phyloP scores from a whole-genome alignment of 2,797 vertebrate genomes.

The Eupleurogrammus muticus region DNA sequence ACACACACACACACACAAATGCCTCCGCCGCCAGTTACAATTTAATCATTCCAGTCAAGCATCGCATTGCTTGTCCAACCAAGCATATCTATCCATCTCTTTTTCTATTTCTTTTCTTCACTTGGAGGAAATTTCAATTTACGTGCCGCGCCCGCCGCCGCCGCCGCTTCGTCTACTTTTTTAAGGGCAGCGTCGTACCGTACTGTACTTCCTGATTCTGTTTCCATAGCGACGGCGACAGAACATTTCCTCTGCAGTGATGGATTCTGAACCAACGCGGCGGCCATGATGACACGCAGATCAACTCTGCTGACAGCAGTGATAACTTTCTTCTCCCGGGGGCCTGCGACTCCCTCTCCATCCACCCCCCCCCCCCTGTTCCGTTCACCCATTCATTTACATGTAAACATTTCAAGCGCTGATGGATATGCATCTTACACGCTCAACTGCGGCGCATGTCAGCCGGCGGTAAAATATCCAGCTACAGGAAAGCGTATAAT shows the following conservation, averaged over 20 bases:
- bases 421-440: conserved; percentile 50
- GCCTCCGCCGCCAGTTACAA: conserved; percentile 62
- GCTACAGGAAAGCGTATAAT: conserved; percentile 52
- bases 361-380: conserved; percentile 32
- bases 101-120: conserved; percentile 69
- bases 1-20: conserved; percentile 16
- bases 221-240: conserved; percentile 82
- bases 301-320: conserved; percentile 74
- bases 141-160: conserved; percentile 63
- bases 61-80: conserved; percentile 69
- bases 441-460: conserved; percentile 35
- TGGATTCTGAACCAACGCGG: conserved; percentile 76
- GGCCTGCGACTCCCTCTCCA: conserved; percentile 32
- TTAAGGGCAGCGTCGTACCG: conserved; percentile 59
- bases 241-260: conserved; percentile 76
- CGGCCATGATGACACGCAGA: conserved; percentile 75
- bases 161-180: conserved; percentile 59
- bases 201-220: conserved; percentile 78
- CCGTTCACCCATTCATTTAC: conserved; percentile 49
- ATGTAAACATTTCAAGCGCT: conserved; percentile 60
- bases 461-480: conserved; percentile 59
- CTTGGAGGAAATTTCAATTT: conserved; percentile 73
- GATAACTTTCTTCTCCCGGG: conserved; percentile 69
- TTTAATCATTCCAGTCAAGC: conserved; percentile 77
- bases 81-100: conserved; percentile 72